Percentiles rank a stretch among this genome's conserved stretches.
phyloP scores from a whole-genome alignment of 2,113 vertebrate species.

The Carassius auratus region DNA sequence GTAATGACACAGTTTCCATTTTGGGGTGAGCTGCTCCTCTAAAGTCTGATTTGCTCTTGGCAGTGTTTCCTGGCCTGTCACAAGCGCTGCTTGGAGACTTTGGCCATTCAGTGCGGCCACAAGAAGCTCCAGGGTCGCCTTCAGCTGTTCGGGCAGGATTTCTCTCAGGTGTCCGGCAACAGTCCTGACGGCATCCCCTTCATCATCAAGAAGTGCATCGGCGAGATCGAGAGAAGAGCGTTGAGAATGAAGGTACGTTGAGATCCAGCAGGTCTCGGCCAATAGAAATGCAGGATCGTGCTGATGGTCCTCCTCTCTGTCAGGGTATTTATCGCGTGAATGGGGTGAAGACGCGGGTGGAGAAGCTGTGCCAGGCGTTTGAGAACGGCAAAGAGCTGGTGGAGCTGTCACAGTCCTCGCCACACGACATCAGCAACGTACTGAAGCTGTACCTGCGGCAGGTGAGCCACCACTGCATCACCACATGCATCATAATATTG shows the following conservation, averaged over 20 bases:
- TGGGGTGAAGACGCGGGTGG: conserved; percentile 93
- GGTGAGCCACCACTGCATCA: conserved; percentile 68
- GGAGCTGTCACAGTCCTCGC: conserved; percentile 90
- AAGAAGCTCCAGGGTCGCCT: conserved; percentile 95
- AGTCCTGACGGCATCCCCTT: conserved; percentile 86
- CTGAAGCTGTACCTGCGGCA: conserved; percentile 97
- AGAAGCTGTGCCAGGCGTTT: conserved; percentile 97
- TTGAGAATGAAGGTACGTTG: conserved; percentile 87
- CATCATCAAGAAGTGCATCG: conserved; percentile 89
- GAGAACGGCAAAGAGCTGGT: conserved; percentile 95
- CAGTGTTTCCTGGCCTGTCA: conserved; percentile 95
- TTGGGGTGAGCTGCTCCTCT: not conserved
- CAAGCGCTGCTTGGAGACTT: conserved; percentile 94
- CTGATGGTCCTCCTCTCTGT: not conserved
- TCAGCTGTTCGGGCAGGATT: conserved; percentile 91
- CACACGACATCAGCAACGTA: conserved; percentile 96
- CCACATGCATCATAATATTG: not conserved
- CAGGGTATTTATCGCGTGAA: conserved; percentile 98
- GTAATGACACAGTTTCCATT: too few species aligned
- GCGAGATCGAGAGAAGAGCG: conserved; percentile 88
- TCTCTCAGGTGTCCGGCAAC: conserved; percentile 72
- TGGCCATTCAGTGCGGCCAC: conserved; percentile 95
- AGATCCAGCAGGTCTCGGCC: not conserved
- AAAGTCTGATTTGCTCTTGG: not conserved
- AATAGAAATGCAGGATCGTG: not conserved